phyloP scores from a whole-genome alignment of 2,888 invertebrate species.

The Odontocolon sp. region DNA sequence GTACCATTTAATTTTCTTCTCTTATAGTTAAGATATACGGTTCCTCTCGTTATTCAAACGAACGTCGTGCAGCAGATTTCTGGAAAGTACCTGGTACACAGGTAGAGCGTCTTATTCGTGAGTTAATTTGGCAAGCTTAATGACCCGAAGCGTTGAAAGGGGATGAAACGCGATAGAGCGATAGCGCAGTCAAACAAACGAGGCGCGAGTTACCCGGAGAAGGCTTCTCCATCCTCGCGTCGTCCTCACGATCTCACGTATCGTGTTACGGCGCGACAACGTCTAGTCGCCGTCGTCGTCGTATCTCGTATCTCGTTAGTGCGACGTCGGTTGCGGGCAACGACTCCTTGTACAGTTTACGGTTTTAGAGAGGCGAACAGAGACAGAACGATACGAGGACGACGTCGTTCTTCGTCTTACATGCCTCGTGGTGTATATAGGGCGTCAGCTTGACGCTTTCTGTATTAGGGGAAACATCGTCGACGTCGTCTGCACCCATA shows the following conservation, averaged over 20 bases:
- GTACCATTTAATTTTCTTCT: background rate
- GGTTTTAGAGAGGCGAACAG: conserved; percentile 31
- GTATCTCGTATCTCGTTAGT: conserved; percentile 58
- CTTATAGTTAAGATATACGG: background rate
- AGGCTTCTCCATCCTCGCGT: background rate
- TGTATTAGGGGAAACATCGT: conserved; percentile 42
- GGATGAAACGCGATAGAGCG: background rate
- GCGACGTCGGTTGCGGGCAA: conserved; percentile 28
- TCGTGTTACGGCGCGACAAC: conserved; percentile 48
- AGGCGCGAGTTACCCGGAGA: background rate
- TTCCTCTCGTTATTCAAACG: conserved; percentile 18
- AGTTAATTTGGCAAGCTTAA: conserved; percentile 43
- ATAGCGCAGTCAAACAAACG: conserved; percentile 28
- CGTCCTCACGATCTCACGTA: conserved; percentile 38
- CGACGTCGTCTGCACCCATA: conserved; percentile 22
- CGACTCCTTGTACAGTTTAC: conserved; percentile 40
- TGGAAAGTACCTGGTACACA: conserved; percentile 5
- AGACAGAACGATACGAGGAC: background rate
- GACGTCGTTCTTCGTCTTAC: conserved; percentile 10
- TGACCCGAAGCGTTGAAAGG: conserved; percentile 15
- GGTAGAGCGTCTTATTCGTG: background rate
- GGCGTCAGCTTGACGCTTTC: conserved; percentile 32
- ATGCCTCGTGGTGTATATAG: conserved; percentile 21
- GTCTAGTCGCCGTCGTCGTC: conserved; percentile 41
- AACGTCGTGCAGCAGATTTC: conserved; percentile 9